Evolutionary conservation across 2,113 vertebrate genomes (phyloP).

Genomic region (Setophaga petechia): DNA sequence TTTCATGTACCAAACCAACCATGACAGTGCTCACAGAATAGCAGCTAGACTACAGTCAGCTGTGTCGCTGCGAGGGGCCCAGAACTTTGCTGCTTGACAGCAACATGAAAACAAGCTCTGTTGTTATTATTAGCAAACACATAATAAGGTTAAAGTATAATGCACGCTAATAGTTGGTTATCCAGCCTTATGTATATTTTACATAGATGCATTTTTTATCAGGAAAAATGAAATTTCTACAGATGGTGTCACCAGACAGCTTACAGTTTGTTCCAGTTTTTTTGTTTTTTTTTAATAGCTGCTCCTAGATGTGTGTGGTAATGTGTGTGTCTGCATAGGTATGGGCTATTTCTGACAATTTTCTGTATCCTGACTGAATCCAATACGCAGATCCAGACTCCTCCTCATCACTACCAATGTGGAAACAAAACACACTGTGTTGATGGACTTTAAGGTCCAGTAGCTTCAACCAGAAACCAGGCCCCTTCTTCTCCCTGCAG

Average conservation of each 20-base stretch:
- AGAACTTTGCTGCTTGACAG: background rate
- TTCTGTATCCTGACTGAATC: background rate
- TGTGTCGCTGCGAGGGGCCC: background rate
- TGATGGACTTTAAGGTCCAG: background rate
- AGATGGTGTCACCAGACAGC: background rate
- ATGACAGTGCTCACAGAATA: background rate
- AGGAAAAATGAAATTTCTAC: background rate
- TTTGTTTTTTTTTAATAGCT: background rate
- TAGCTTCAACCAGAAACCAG: background rate
- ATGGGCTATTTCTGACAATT: background rate
- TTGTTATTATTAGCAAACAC: background rate
- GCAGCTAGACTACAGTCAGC: background rate
- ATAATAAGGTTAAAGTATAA: background rate
- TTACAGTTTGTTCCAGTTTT: background rate
- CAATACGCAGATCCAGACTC: background rate
- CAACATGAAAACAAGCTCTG: background rate
- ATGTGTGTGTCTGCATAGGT: background rate
- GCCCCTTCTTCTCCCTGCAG: background rate
- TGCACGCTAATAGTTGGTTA: background rate
- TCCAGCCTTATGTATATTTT: background rate
- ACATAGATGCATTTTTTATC: background rate
- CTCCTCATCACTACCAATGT: background rate
- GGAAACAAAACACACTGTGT: background rate
- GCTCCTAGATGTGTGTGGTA: background rate
- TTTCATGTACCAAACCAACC: conserved; percentile 31